Percentiles rank a stretch among this genome's conserved stretches.
phyloP scores from a whole-genome alignment of 2,797 vertebrate genomes.

The Microctenopoma steveboyesi region DNA sequence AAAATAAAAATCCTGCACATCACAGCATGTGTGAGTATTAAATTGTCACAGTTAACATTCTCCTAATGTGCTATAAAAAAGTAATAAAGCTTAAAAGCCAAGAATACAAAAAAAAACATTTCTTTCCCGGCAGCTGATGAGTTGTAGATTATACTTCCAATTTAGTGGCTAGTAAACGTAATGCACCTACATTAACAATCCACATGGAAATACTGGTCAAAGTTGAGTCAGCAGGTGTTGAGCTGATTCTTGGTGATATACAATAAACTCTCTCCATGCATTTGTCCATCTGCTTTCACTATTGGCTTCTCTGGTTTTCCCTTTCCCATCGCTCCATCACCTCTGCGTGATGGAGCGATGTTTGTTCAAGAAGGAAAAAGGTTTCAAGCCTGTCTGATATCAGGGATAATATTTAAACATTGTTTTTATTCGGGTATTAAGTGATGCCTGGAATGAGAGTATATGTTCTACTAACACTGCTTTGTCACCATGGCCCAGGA shows the following conservation, averaged over 20 bases:
- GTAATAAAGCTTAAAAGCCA: constrained; percentile 40
- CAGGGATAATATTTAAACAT: constrained; percentile 3
- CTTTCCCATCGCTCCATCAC: too few relatives aligned
- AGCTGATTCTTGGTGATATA: constrained; percentile 34
- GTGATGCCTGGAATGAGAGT: not conserved
- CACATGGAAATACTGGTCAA: constrained; percentile 3
- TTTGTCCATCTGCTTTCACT: not conserved
- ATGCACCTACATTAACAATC: constrained; percentile 7
- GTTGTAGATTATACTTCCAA: constrained; percentile 27
- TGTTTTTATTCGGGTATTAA: constrained; percentile 2
- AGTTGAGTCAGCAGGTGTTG: constrained; percentile 33
- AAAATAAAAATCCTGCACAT: constrained; percentile 6
- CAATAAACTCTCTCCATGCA: not conserved
- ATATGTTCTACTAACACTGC: not conserved
- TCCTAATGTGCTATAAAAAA: constrained; percentile 50
- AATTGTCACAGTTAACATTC: constrained; percentile 36
- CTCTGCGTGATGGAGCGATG: constrained; percentile 30
- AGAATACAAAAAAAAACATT: constrained; percentile 6
- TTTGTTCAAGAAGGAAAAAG: not conserved
- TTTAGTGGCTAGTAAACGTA: constrained; percentile 55
- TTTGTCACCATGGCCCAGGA: constrained; percentile 18
- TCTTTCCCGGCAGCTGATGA: constrained; percentile 24
- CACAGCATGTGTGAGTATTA: constrained; percentile 16
- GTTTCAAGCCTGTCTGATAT: not conserved
- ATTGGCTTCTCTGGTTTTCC: not conserved